Evolutionary conservation across 2,113 vertebrate genomes (phyloP), one percentile per base, ranked within the genome.

Genomic region (Dipodomys stephensi): DNA sequence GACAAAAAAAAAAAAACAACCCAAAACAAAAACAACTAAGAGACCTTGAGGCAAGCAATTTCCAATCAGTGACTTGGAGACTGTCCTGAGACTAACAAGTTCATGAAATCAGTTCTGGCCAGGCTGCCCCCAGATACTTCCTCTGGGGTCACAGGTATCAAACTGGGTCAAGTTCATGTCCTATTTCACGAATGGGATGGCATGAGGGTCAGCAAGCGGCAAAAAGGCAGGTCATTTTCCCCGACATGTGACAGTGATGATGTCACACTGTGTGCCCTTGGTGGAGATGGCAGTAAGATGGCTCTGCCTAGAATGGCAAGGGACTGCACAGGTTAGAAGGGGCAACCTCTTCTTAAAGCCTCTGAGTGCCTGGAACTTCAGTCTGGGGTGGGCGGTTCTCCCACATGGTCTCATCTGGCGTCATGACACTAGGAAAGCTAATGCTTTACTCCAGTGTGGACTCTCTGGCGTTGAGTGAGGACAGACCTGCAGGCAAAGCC

Each of bases 401-500:
- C 57, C n/a, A 35, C 30, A 13, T 64, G 84, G 13, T 83, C 28
- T 87, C 49, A 20, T 93, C 49, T 68, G 87, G 46, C 76, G 3
- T 83, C 60, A 64, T 78, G 28, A 81, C 20, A 64, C 5, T 86
- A 68, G 27, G 69, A 83, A 35, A 87, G 30, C 69, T 93, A 91
- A 86, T 53, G 13, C 39, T 53, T 90, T 92, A 84, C 83, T 69
- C 86, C 46, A 64, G 15, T 88, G 18, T 95, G 92, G 91, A 88
- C 49, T 91, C 76, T 91, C 69, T 83, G 65, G 27, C 94, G 87
- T 44, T 88, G 74, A 81, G 49, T 81, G n/a, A 90, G 79, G 72
- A 90, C 64, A 85, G 87, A 87, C 81, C 72, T 94, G 80, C 64
- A 87, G 69, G 67, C 76, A 69, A 92, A 90, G 18, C 60, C 78